Conservation (phyloP, 2,113 vertebrate species). For the Brachionichthys hirsutus region DNA sequence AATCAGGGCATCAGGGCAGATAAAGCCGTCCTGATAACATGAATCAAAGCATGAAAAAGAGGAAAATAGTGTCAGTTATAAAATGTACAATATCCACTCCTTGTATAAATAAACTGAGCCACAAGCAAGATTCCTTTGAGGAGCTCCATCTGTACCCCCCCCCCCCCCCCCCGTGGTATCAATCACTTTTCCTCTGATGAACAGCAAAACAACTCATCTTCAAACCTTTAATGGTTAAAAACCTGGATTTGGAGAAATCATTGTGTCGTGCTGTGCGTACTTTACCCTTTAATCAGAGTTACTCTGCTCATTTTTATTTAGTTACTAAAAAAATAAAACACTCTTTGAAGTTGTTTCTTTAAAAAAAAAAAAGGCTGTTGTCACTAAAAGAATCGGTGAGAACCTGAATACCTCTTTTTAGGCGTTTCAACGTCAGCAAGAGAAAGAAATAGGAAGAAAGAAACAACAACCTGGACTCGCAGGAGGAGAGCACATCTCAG, state of each 20-base stretch:
- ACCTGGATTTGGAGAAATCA: slow-evolving; percentile 19
- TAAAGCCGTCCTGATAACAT: slow-evolving; percentile 25
- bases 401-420: slow-evolving; percentile 23
- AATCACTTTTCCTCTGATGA: slow-evolving; percentile 33
- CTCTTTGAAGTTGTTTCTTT: slow-evolving; percentile 68
- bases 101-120: slow-evolving; percentile 39
- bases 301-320: slow-evolving; percentile 58
- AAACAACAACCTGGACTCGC: slow-evolving; percentile 22
- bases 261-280: slow-evolving; percentile 50
- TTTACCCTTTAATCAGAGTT: slow-evolving; percentile 76
- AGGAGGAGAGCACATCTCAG: slow-evolving; percentile 21
- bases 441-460: slow-evolving; percentile 10
- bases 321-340: no score
- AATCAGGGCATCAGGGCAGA: slow-evolving; percentile 35
- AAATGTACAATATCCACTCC: slow-evolving; percentile 46
- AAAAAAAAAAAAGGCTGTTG: slow-evolving; percentile 66
- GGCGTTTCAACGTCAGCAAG: slow-evolving; percentile 17
- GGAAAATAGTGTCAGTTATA: slow-evolving; percentile 48
- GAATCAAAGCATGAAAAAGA: slow-evolving; percentile 37
- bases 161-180: slow-evolving; percentile 28
- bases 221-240: slow-evolving; percentile 40
- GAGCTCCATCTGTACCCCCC: neutral
- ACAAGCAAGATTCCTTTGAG: slow-evolving; percentile 35
- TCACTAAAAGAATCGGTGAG: slow-evolving; percentile 58
- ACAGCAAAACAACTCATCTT: slow-evolving; percentile 26